Base-by-base conservation (phyloP, 1,140 invertebrate genomes). In the Heterodera schachtii region DNA sequence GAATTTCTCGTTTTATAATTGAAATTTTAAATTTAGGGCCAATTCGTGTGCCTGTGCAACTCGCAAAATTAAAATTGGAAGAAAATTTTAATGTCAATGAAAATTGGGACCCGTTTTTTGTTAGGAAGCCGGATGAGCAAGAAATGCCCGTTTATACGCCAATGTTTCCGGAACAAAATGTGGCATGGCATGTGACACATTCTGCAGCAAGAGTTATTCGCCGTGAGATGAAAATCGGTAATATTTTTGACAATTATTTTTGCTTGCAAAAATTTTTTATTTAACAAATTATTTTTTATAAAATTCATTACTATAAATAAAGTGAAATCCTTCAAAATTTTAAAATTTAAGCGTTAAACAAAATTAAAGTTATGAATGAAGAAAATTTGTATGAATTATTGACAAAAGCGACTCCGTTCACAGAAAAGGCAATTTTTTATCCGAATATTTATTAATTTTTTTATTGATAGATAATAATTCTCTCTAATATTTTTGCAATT, bases 151-250 rank as follows among this genome's bases (percentile, higher is more conserved):
- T 64, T 64, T 64, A 64, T 64, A 64, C 16, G 57, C 57, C 57
- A 64, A 64, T 64, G 11, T 64, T 64, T 64, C 57, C 57, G 57
- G 57, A 64, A 64, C 57, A 64, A 64, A 64, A 64, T 64, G 57
- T 64, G 16, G 11, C 57, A 64, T 2, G 16, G 16, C 13, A 19
- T 19, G 13, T 64, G 4, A 64, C 57, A 64, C 57, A 64, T 64
- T 64, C 13, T 19, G 57, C 57, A 64, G 57, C 19, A 11, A 64
- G 57, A 64, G 19, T 64, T 3, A 64, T 64, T 19, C 57, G 16
- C 4, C 13, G 16, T 64, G 57, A 64, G 19, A 64, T 64, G 57
- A 16, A 19, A 64, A 64, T 19, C 19, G 57, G 57, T 64, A 19
- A 64, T 31, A 1, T 31, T 31, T 31, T 31, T 31, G 31, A 52